These are phyloP conservation scores for Eupelmus urozonus DNA, from an alignment of 2,888 invertebrate genomes.

Conservation along the genomic window DNA sequence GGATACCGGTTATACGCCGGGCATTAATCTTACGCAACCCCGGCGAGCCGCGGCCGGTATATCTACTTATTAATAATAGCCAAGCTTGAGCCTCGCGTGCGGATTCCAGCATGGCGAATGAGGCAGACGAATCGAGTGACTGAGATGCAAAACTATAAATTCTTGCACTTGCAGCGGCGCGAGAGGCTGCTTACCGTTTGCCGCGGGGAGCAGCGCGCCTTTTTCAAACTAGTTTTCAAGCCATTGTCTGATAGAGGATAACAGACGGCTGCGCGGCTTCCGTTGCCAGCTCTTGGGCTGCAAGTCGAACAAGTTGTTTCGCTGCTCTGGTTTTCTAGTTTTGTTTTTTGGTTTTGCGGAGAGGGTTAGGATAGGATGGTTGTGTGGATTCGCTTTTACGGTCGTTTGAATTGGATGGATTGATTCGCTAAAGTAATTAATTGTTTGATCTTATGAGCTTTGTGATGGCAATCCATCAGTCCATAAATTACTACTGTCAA, in stretches of 20 bases:
- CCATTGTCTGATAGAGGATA: conserved; percentile 41
- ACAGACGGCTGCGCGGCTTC: conserved; percentile 7
- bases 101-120: conserved; percentile 62
- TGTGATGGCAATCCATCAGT: too few species aligned
- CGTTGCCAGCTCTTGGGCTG: too few species aligned
- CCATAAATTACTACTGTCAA: too few species aligned
- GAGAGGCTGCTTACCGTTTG: conserved; percentile 33
- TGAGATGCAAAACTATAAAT: conserved; percentile 31
- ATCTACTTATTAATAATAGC: conserved; percentile 71
- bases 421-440: too few species aligned
- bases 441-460: too few species aligned
- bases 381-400: too few species aligned
- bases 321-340: too few species aligned
- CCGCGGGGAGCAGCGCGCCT: neutral
- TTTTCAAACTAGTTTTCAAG: conserved; percentile 36
- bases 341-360: too few species aligned
- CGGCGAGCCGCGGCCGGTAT: conserved; percentile 56
- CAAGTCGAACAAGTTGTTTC: too few species aligned
- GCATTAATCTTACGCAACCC: conserved; percentile 72
- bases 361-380: too few species aligned
- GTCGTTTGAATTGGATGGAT: too few species aligned
- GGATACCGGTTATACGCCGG: conserved; percentile 66
- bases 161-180: conserved; percentile 21
- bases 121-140: conserved; percentile 33
- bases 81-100: conserved; percentile 24